A percentile compares a stretch with the other conserved stretches of the same genome.
Evolutionary conservation across 23 tunicate genomes (phyloP).

Genomic region (Botrylloides violaceus): DNA sequence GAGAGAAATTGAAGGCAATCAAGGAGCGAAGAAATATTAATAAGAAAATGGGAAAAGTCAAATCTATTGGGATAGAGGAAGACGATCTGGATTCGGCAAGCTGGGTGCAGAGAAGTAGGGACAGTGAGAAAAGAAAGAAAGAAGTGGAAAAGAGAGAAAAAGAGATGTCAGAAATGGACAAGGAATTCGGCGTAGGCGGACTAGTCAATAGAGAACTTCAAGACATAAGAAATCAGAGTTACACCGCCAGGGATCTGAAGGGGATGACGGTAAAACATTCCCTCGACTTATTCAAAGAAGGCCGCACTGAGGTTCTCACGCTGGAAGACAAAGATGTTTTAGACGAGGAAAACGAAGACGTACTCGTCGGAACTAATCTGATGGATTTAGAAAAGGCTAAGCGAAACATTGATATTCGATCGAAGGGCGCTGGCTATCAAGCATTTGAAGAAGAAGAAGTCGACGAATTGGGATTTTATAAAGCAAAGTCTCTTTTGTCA

Average conservation of each 20-base stretch:
- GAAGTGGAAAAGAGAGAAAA: slow-evolving; percentile 46
- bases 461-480: slow-evolving; percentile 83
- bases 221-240: slow-evolving; percentile 25
- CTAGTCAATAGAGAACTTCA: slow-evolving; percentile 48
- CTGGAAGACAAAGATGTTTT: slow-evolving; percentile 85
- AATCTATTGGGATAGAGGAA: slow-evolving; percentile 78
- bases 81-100: slow-evolving; percentile 58
- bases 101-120: slow-evolving; percentile 74
- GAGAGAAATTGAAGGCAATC: slow-evolving; percentile 65
- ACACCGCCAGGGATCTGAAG: slow-evolving; percentile 59
- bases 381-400: slow-evolving; percentile 74
- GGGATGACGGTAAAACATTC: slow-evolving; percentile 93
- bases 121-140: slow-evolving; percentile 17
- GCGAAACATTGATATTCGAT: slow-evolving; percentile 45
- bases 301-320: slow-evolving; percentile 59
- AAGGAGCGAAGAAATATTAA: slow-evolving; percentile 54
- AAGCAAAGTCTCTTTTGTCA: slow-evolving; percentile 62
- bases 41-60: slow-evolving; percentile 66
- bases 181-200: slow-evolving; percentile 67
- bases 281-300: slow-evolving; percentile 73
- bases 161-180: slow-evolving; percentile 37
- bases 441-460: slow-evolving; percentile 93
- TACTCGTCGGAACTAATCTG: slow-evolving; percentile 58
- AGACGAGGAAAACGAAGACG: slow-evolving; percentile 86
- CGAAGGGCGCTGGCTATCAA: slow-evolving; percentile 63